Conservation (phyloP, 2,888 invertebrate species). For the Caenorhabditis parvicauda region DNA sequence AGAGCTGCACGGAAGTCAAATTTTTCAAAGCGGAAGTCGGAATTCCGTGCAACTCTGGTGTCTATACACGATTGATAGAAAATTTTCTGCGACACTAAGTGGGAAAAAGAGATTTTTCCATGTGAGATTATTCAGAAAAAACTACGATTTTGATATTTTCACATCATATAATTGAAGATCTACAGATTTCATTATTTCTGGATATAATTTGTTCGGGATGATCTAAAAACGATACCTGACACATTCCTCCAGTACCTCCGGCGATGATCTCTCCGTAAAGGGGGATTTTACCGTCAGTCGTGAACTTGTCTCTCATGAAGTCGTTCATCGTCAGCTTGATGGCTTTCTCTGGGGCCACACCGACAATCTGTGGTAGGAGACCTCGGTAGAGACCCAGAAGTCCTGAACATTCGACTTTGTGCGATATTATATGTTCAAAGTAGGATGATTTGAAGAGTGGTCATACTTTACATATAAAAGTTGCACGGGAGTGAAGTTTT, state of each 20-base stretch:
- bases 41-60: no score
- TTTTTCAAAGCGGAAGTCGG: no score
- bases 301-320: conserved; percentile 75
- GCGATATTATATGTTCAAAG: no score
- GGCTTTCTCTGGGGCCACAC: conserved; percentile 98
- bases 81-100: no score
- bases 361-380: conserved; percentile 89
- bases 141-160: neutral
- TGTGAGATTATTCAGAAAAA: no score
- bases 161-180: neutral
- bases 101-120: no score
- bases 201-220: neutral
- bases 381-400: conserved; percentile 62
- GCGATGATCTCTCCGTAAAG: conserved; percentile 82
- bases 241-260: conserved; percentile 73
- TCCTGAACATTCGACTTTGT: no score
- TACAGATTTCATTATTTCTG: neutral
- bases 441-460: no score
- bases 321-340: conserved; percentile 80
- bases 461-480: no score
- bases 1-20: no score
- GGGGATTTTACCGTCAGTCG: conserved; percentile 63
- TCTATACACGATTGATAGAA: no score
- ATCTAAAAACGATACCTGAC: conserved; percentile 45
- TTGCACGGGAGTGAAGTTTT: no score